These are phyloP conservation scores for Procambarus clarkii DNA, from an alignment of 1,140 invertebrate species.

Conservation along the genomic window DNA sequence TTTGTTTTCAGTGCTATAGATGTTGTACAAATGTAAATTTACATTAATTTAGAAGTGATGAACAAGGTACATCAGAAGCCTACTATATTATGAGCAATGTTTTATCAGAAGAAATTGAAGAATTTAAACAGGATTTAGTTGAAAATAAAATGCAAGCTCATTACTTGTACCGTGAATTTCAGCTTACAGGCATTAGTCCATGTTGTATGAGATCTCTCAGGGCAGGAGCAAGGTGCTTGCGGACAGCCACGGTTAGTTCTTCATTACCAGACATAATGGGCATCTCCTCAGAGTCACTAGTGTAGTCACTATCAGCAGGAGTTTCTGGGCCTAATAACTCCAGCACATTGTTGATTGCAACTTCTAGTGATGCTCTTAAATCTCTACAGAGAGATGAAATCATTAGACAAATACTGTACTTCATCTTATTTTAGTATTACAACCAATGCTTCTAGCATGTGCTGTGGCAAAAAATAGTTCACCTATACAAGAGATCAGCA, in stretches of 20 bases:
- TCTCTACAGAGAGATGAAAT: slow-evolving; percentile 80
- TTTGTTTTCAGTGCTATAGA: no score
- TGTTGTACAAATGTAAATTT: no score
- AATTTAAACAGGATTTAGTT: no score
- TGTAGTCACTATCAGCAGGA: slow-evolving; percentile 68
- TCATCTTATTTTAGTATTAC: no score
- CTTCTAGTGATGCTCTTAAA: slow-evolving; percentile 91
- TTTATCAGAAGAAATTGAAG: no score
- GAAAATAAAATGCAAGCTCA: no score
- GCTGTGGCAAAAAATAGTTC: no score
- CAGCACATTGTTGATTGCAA: slow-evolving; percentile 89
- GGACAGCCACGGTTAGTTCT: slow-evolving; percentile 89
- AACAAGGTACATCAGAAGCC: no score
- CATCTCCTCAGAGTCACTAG: slow-evolving; percentile 78
- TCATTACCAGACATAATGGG: slow-evolving; percentile 83
- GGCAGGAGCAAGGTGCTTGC: slow-evolving; percentile 92
- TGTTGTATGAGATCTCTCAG: slow-evolving; percentile 95
- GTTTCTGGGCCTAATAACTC: slow-evolving; percentile 78
- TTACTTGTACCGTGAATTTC: not conserved
- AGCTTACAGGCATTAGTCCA: slow-evolving; percentile 84
- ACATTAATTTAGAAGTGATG: no score
- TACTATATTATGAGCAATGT: no score
- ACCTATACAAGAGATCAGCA: no score
- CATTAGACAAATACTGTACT: not conserved
- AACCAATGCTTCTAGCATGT: no score